Base-by-base conservation (phyloP, 2,888 invertebrate species). In the Geophilus truncorum region DNA sequence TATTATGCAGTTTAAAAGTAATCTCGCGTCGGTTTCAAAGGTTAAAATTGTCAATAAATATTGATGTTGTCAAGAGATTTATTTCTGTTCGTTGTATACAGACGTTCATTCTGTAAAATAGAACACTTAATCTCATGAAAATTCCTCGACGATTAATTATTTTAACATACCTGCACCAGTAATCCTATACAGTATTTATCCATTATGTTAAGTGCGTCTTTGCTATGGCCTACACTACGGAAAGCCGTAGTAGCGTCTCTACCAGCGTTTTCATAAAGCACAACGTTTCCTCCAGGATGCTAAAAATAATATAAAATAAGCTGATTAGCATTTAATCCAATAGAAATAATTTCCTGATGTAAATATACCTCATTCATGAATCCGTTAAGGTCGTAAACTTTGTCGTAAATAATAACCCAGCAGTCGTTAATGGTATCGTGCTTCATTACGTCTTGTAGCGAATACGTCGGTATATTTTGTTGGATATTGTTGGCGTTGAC, bases 331-430 rank as follows among this genome's bases (percentile, higher is more conserved):
- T 30, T 57, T 30, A 1, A 30, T 62, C 25, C 9, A 21, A 30
- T 18, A n/a, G 4, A 79, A 78, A 51, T 45, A 45, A 25, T 77
- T 10, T 34, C 6, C 10, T 77, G n/a, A 25, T 12, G 12, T 45
- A 21, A 23, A 23, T 57, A 70, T 81, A 84, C 84, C 80, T 83
- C 90, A 83, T 90, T 88, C 62, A 95, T 86, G 86, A 95, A 94
- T 45, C 90, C 89, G 0, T 94, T 93, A 79, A 94, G 90, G 85
- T 95, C 92, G 86, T 94, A 95, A 12, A 96, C 93, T 81, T 93
- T 91, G 88, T 96, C 95, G 86, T 93, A 93, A 77, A 96, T 91
- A n/a, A 94, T 91, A 79, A 95, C 89, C 95, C 95, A 95, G 87
- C 95, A 95, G 85, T 94, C 93, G 15, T 90, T 87, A 6, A 87